Evolutionary conservation across 2,113 vertebrate genomes (phyloP).

Genomic region (Egretta garzetta): DNA sequence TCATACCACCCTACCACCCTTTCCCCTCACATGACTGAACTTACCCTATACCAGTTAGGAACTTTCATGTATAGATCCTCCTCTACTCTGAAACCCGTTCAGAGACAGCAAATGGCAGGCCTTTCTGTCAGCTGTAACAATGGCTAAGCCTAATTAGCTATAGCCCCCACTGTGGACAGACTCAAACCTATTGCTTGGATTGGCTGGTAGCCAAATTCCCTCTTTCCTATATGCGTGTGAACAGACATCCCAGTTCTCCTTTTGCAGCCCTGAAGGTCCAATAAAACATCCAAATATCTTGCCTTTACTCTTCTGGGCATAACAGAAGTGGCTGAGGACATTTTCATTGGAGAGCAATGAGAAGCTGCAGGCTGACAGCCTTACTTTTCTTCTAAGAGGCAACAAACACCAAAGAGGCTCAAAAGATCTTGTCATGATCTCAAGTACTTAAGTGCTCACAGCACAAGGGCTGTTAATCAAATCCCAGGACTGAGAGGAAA

Average conservation of each 20-base stretch:
- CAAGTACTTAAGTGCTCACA: not conserved
- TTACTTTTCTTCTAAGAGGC: not conserved
- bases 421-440: constrained; percentile 18
- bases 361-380: not conserved
- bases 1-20: no score
- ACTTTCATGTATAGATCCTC: not conserved
- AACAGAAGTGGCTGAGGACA: not conserved
- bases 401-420: not conserved
- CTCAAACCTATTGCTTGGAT: not conserved
- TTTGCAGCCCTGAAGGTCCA: not conserved
- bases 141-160: not conserved
- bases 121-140: not conserved
- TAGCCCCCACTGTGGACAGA: not conserved
- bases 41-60: not conserved
- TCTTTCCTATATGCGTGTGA: fast-evolving
- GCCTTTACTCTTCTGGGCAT: not conserved
- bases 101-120: not conserved
- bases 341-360: not conserved
- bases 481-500: not conserved
- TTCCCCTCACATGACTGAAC: not conserved
- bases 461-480: constrained; percentile 9
- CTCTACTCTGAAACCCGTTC: not conserved
- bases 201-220: not conserved
- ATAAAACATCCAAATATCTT: not conserved
- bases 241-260: not conserved